A percentile compares a stretch with the other conserved stretches of the same genome.
phyloP scores from a whole-genome alignment of 2,797 vertebrate species.

The Oreonectes daqikongensis region DNA sequence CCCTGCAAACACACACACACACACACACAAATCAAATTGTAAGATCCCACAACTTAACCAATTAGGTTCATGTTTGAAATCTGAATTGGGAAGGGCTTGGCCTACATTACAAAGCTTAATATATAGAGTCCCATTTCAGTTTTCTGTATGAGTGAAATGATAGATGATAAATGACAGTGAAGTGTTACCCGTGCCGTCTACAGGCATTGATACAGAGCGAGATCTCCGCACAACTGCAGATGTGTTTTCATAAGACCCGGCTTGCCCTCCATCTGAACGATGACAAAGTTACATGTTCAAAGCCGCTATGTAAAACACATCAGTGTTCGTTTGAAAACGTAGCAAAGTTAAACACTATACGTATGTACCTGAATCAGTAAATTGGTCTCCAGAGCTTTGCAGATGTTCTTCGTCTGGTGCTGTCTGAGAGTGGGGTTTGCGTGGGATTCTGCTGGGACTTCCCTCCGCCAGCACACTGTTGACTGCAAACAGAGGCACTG shows the following conservation, averaged over 20 bases:
- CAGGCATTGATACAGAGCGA: slow-evolving; percentile 69
- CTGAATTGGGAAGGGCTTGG: not conserved
- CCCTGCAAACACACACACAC: slow-evolving; percentile 49
- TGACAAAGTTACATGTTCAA: slow-evolving; percentile 11
- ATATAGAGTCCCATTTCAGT: not conserved
- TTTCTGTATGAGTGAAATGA: not conserved
- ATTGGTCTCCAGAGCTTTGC: slow-evolving; percentile 64
- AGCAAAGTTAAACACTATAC: not conserved
- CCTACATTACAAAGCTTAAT: not conserved
- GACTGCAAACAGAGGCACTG: slow-evolving; percentile 82
- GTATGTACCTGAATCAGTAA: slow-evolving; percentile 75
- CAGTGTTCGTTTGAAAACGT: not conserved
- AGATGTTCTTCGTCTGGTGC: slow-evolving; percentile 75
- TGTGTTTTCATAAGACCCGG: slow-evolving; percentile 55
- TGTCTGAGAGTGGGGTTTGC: slow-evolving; percentile 70
- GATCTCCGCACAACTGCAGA: slow-evolving; percentile 64
- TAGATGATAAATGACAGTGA: not conserved
- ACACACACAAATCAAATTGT: not conserved
- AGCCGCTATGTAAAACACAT: not conserved
- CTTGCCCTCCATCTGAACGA: slow-evolving; percentile 68
- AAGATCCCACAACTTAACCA: not conserved
- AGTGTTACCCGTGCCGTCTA: slow-evolving; percentile 68
- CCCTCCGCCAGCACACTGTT: slow-evolving; percentile 74
- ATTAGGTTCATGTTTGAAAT: not conserved
- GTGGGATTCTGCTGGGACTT: slow-evolving; percentile 69